Percentiles rank a stretch among this genome's conserved stretches.
Evolutionary conservation across 2,888 invertebrate genomes (phyloP).

Genomic region (Platypus cylindrus): DNA sequence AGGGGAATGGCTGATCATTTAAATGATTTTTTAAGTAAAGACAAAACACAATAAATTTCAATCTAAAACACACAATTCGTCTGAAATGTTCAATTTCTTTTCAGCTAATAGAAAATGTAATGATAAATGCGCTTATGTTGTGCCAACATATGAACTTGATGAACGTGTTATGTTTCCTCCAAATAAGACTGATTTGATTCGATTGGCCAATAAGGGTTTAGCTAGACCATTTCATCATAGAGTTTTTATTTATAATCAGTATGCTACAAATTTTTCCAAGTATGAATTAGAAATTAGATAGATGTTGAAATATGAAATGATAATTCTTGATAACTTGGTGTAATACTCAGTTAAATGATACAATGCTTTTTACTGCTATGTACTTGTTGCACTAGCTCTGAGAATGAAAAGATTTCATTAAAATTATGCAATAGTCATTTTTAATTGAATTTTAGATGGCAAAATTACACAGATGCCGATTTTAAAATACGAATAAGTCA

Average conservation of each 20-base stretch:
- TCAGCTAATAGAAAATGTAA: constrained; percentile 33
- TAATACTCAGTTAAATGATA: neutral
- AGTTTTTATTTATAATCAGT: constrained; percentile 86
- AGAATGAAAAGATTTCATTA: too few species aligned
- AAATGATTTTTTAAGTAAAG: constrained; percentile 44
- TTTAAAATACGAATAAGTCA: constrained; percentile 64
- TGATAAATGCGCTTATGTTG: constrained; percentile 68
- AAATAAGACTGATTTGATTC: constrained; percentile 66
- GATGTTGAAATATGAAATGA: too few species aligned
- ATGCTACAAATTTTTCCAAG: constrained; percentile 81
- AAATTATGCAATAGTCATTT: too few species aligned
- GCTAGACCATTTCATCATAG: constrained; percentile 84
- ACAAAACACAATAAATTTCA: neutral
- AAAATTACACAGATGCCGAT: constrained; percentile 45
- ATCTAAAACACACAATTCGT: neutral
- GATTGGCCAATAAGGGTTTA: constrained; percentile 63
- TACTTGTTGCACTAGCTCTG: too few species aligned
- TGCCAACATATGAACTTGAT: constrained; percentile 83
- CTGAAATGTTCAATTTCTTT: constrained; percentile 1
- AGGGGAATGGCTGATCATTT: constrained; percentile 56
- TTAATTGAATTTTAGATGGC: constrained; percentile 45
- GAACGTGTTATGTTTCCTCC: constrained; percentile 63
- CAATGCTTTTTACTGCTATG: neutral
- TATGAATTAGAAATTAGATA: too few species aligned
- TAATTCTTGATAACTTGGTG: too few species aligned